Conservation (phyloP, 1,140 invertebrate species). For the Aphelinus certus region DNA sequence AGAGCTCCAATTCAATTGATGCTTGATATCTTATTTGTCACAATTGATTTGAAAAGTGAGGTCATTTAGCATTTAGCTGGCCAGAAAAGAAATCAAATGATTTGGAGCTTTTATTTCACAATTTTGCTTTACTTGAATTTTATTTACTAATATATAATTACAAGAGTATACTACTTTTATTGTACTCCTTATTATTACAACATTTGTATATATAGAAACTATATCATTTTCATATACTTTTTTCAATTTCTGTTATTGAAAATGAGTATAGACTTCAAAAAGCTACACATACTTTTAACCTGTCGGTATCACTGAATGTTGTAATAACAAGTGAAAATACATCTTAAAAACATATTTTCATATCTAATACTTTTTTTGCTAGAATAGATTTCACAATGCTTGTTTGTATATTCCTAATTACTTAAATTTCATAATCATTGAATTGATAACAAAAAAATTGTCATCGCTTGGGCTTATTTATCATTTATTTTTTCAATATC, state of each 20-base stretch:
- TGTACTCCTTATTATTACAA: constrained; percentile 31
- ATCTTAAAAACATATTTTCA: constrained; percentile 26
- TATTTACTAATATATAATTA: constrained; percentile 3
- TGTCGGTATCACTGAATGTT: constrained; percentile 7
- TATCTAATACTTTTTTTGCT: constrained; percentile 20
- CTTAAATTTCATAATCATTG: constrained; percentile 21
- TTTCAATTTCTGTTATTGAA: constrained; percentile 3
- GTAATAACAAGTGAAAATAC: constrained; percentile 28
- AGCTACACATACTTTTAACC: neutral
- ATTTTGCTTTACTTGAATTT: neutral
- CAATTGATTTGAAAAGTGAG: constrained; percentile 23
- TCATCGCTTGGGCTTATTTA: constrained; percentile 20
- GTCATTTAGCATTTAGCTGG: neutral
- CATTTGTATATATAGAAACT: neutral
- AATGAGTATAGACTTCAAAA: neutral
- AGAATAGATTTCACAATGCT: constrained; percentile 8
- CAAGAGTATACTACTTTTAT: constrained; percentile 4
- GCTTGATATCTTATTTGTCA: constrained; percentile 22
- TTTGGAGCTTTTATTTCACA: constrained; percentile 26
- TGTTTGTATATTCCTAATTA: constrained; percentile 31
- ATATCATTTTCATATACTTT: constrained; percentile 5
- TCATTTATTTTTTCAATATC: constrained; percentile 10
- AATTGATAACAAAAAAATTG: constrained; percentile 28
- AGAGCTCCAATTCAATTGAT: constrained; percentile 22
- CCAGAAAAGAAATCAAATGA: constrained; percentile 27